Evolutionary conservation across 2,888 invertebrate genomes (phyloP).

Genomic region (Pseudococcus viburni): DNA sequence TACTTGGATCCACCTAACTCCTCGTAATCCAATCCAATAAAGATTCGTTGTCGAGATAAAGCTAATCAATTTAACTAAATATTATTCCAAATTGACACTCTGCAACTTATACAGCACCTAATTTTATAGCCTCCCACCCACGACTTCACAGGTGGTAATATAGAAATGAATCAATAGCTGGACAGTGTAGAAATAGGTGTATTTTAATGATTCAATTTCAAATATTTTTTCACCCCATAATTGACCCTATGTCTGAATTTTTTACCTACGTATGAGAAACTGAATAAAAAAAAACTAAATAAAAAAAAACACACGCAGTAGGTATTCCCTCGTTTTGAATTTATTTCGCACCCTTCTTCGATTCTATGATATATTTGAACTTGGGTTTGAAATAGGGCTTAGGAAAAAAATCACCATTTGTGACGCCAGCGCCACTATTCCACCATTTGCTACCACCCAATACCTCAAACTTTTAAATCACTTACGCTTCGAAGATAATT

Average conservation of each 20-base stretch:
- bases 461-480: constrained; percentile 41
- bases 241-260: too few relatives aligned
- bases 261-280: too few relatives aligned
- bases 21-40: neutral
- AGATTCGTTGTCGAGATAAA: neutral
- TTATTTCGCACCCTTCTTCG: neutral
- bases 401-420: neutral
- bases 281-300: neutral
- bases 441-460: neutral
- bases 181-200: neutral
- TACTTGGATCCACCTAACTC: neutral
- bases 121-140: neutral
- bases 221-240: too few relatives aligned
- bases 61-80: constrained; percentile 1
- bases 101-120: neutral
- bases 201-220: neutral
- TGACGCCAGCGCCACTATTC: neutral
- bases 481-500: constrained; percentile 35
- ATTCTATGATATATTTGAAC: neutral
- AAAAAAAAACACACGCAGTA: neutral
- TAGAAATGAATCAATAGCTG: neutral
- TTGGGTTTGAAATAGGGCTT: neutral
- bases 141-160: neutral
- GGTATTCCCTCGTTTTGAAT: neutral
- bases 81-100: neutral